Conservation (phyloP, 2,888 invertebrate genomes). For the Mythimna pallens region DNA sequence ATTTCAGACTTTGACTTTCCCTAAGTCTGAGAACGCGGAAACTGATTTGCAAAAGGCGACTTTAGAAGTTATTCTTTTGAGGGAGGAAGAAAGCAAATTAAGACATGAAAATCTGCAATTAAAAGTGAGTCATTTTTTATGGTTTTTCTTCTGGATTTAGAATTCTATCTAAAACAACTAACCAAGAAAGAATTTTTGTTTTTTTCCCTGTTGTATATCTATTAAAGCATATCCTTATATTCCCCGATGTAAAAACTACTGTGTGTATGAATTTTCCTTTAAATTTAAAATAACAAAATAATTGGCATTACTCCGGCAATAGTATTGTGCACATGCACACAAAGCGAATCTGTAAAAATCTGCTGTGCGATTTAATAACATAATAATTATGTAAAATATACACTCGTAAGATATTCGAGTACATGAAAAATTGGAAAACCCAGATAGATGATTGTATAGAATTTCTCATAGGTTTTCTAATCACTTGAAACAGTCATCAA, state of each 20-base stretch:
- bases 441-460: not conserved
- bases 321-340: constrained; percentile 27
- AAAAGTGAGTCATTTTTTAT: constrained; percentile 91
- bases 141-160: constrained; percentile 26
- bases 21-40: constrained; percentile 84
- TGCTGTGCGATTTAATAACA: constrained; percentile 34
- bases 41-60: constrained; percentile 92
- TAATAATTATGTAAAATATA: constrained; percentile 15
- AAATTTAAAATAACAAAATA: constrained; percentile 2
- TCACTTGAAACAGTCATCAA: not conserved
- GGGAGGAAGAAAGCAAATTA: constrained; percentile 94
- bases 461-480: not conserved
- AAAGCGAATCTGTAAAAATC: constrained; percentile 31
- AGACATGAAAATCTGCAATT: constrained; percentile 96
- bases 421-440: not conserved
- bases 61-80: constrained; percentile 94
- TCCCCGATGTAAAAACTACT: constrained; percentile 3
- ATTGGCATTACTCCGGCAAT: constrained; percentile 7
- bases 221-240: constrained; percentile 22
- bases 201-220: constrained; percentile 21
- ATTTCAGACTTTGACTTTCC: constrained; percentile 82
- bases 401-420: not conserved
- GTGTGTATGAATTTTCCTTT: constrained; percentile 23
- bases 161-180: constrained; percentile 4
- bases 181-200: not conserved